phyloP scores from a whole-genome alignment of 2,797 vertebrate genomes.

The Alca torda region DNA sequence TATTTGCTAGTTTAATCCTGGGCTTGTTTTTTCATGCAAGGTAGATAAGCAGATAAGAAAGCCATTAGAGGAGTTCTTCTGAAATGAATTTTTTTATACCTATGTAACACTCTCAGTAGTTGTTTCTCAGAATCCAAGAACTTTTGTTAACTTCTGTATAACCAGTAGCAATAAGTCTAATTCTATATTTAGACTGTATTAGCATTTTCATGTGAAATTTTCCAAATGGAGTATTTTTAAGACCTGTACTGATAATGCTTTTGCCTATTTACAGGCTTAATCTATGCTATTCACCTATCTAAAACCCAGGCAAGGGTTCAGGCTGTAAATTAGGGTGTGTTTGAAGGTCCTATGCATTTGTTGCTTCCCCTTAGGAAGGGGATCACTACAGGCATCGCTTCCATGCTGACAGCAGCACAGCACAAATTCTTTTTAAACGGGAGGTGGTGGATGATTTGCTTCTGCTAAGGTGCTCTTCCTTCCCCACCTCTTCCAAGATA shows the following conservation, averaged over 20 bases:
- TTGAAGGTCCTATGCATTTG: background rate
- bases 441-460: background rate
- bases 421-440: background rate
- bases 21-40: background rate
- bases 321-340: background rate
- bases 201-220: background rate
- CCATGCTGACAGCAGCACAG: background rate
- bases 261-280: background rate
- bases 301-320: background rate
- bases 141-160: background rate
- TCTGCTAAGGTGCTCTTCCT: background rate
- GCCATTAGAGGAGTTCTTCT: background rate
- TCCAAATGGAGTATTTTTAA: background rate
- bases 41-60: constrained; percentile 24
- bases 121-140: background rate
- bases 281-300: background rate
- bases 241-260: background rate
- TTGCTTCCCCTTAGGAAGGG: background rate
- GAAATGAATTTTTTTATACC: background rate
- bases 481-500: background rate
- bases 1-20: background rate
- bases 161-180: background rate
- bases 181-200: background rate
- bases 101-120: background rate
- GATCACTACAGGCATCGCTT: background rate